Evolutionary conservation across 1,140 invertebrate species (phyloP).

Genomic region (Papilio xuthus): DNA sequence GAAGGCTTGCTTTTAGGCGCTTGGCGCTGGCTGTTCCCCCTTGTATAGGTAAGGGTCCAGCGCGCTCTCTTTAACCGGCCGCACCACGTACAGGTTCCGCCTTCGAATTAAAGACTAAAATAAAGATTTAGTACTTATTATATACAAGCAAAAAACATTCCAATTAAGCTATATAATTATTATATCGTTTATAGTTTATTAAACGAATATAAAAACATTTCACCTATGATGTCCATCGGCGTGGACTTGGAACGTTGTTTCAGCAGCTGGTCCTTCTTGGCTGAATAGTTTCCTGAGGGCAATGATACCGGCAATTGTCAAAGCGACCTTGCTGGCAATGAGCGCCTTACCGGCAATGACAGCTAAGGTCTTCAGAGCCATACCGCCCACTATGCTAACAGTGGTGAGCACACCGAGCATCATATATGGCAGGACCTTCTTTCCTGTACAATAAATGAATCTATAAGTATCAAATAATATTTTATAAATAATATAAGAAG

Average conservation of each 20-base stretch:
- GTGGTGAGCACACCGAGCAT: constrained; percentile 84
- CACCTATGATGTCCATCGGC: constrained; percentile 84
- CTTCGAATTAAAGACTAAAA: constrained; percentile 81
- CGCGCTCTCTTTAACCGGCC: constrained; percentile 77
- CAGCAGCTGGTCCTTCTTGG: constrained; percentile 81
- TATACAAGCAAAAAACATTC: constrained; percentile 33
- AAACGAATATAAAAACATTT: constrained; percentile 34
- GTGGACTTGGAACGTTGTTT: constrained; percentile 85
- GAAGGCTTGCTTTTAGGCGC: constrained; percentile 80
- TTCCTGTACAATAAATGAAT: constrained; percentile 63
- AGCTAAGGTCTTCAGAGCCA: constrained; percentile 85
- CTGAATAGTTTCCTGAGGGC: constrained; percentile 87
- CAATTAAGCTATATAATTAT: constrained; percentile 3
- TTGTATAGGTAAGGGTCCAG: constrained; percentile 83
- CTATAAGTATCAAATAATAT: constrained; percentile 25
- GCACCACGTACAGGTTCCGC: constrained; percentile 83
- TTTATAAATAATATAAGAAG: constrained; percentile 3
- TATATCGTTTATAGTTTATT: constrained; percentile 16
- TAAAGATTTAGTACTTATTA: constrained; percentile 55
- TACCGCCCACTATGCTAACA: constrained; percentile 82
- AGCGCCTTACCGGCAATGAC: constrained; percentile 86
- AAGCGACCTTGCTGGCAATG: constrained; percentile 85
- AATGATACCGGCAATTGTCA: constrained; percentile 86
- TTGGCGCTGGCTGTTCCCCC: constrained; percentile 81
- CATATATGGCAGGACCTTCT: constrained; percentile 81